Base-by-base conservation (phyloP, 2,797 vertebrate species). In the Toxotes lorentzi region DNA sequence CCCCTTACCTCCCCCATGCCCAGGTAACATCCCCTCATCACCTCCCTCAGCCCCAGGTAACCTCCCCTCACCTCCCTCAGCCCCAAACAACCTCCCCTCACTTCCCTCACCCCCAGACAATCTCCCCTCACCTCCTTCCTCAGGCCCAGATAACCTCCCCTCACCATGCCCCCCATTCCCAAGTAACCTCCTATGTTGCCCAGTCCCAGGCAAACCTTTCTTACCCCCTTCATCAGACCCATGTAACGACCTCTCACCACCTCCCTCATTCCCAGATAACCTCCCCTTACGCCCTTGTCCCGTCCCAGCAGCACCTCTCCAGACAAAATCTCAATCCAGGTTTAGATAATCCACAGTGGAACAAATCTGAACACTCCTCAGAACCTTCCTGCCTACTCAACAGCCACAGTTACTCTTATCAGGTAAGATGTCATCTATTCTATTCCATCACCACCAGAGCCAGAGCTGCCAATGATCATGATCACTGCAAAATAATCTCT, bases 381-480 rank as follows among this genome's bases (percentile, higher is more conserved):
- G 82, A 80, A 3, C 63, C 66, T 1, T 57, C 79, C 23, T 70
- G 61, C 45, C 62, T 70, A 41, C 64, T 69, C 30, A 81, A 40
- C 30, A 54, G 27, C 30, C 40, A 40, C 63, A 13, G 43, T 45
- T 84, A 60, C 54, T 27, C 50, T 7, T 71, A 47, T 67, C 88
- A 90, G 89, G 91, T 90, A 58, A 80, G 81, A 48, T 2, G 4
- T 13, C 2, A 3, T 9, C 32, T 27, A 0, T 14, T n/a, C 1
- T 34, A 0, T 3, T 54, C 16, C 34, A 53, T 16, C 3, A 23
- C 16, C 38, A 23, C 7, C 34, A 61, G 23, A 43, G 10, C 11
- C 54, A 58, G 23, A 61, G 12, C 11, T 16, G 5, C 8, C 4
- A 4, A 14, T 27, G 50, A 51, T 7, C 10, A 9, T 30, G 7